Base-by-base conservation (phyloP, 30 jellyfish, hydroid and myxozoan genomes). In the Clytia hemisphaerica region DNA sequence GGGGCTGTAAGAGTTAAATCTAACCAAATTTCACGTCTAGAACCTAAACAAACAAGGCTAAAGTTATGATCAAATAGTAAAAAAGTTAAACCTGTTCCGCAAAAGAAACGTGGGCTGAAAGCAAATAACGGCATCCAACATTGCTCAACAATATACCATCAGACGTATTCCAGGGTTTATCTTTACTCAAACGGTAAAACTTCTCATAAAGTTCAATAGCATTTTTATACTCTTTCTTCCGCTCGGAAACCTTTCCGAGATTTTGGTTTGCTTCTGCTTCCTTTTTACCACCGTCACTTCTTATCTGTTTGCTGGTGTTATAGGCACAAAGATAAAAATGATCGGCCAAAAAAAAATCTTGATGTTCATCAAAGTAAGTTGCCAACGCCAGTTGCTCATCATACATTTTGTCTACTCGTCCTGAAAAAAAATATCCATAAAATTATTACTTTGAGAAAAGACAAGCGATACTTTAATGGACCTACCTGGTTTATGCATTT, bases 251-350 rank as follows among this genome's bases (percentile, higher is more conserved):
- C 1, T 68, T 72, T 3, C 96, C 96, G 15, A 85, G 54, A 31
- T 78, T 62, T 44, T 48, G 73, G 64, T 71, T 60, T 32, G 93
- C 91, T 51, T 85, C 96, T 34, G 94, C 96, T 44, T 85, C 96
- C 51, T 67, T 85, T 46, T 82, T 58, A 40, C 92, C 29, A 7
- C 86, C 86, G 51, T 85, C 96, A 29, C 92, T 82, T 48, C 67
- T 48, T 28, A 85, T 40, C 14, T 49, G 78, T 46, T 40, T 31
- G 38, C 92, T 78, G 14, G 94, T 71, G 61, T 72, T 81, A 15
- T 66, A 53, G 50, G 89, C 72, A 26, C 60, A 27, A 15, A 54
- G 51, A 69, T 71, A 78, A 74, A 77, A 85, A 50, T 77, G 67
- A 42, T 77, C 93, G 12, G 94, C 50, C 16, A 85, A 33, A 84